Base-by-base conservation (phyloP, 2,888 invertebrate genomes). In the Itoplectis maculator region DNA sequence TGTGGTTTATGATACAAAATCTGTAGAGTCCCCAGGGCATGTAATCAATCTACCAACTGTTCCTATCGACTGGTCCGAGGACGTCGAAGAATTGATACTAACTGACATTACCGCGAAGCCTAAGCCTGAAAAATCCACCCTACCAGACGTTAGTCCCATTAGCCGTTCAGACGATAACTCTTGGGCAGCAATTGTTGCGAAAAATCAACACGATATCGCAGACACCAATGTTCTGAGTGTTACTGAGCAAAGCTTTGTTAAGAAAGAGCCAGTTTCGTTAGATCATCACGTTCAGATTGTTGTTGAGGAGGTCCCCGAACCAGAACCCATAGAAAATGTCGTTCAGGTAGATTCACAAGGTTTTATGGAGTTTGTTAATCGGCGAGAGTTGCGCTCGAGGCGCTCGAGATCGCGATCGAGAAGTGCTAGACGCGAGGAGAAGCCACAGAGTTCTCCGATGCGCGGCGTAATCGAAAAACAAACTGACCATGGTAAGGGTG, bases 281-380 rank as follows among this genome's bases (percentile, higher is more conserved):
- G 84, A 86, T 49, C 84, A 79, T 37, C 88, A 87, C 42, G 87
- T 92, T 9, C 90, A 90, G 78, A 91, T 92, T 61, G 69, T 86
- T 4, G 90, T 90, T 8, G 89, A 92, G 42, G 86, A 91, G 63
- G 87, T 89, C 51, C 88, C 89, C 7, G 88, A 90, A 82, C 82
- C 86, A 11, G 88, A 89, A 29, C 88, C 91, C 0, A 89, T 91
- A 40, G 91, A 92, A 84, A 89, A 90, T 77, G 74, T 91, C 70
- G 87, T 88, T 29, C 87, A 90, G 73, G 89, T 89, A 37, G 94
- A 93, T 82, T 88, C 91, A 13, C 93, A 94, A 85, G 94, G 94
- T 65, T 94, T 94, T 86, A 92, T 94, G 79, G 94, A 94, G 88
- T 93, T 92, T 72, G 88, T 94, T 7, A 93, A 93, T 20, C 93